Evolutionary conservation across 2,888 invertebrate species (phyloP).

Genomic region (Selenia dentaria): DNA sequence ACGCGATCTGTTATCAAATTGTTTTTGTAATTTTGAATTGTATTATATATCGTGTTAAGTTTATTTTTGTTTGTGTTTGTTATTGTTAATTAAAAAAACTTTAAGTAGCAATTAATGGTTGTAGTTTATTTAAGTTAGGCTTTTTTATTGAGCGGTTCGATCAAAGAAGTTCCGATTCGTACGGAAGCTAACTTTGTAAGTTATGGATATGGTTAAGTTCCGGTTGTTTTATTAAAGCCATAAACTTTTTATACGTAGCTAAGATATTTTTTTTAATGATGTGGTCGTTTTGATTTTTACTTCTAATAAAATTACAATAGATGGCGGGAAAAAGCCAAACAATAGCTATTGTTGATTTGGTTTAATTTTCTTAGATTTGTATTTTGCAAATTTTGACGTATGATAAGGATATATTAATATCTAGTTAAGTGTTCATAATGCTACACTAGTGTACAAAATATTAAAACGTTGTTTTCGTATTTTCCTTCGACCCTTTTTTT

Average conservation of each 20-base stretch:
- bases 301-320: too few relatives aligned
- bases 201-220: slow-evolving; percentile 13
- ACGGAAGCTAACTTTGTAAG: slow-evolving; percentile 32
- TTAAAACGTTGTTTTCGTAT: too few relatives aligned
- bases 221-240: slow-evolving; percentile 7
- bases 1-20: background rate
- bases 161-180: slow-evolving; percentile 28
- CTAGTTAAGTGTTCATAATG: too few relatives aligned
- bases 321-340: too few relatives aligned
- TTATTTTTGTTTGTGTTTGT: slow-evolving; percentile 20
- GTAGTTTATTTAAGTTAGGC: slow-evolving; percentile 40
- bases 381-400: too few relatives aligned
- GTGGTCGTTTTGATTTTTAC: background rate
- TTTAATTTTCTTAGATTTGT: too few relatives aligned
- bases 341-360: too few relatives aligned
- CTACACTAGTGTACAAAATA: too few relatives aligned
- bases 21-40: slow-evolving; percentile 2
- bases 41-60: slow-evolving; percentile 1
- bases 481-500: too few relatives aligned
- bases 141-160: slow-evolving; percentile 28
- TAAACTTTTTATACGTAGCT: slow-evolving; percentile 2
- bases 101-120: slow-evolving; percentile 40
- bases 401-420: too few relatives aligned
- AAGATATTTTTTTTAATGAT: background rate
- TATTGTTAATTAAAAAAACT: slow-evolving; percentile 35